Conservation (phyloP, 1,140 invertebrate species). For the Drosophila serrata region DNA sequence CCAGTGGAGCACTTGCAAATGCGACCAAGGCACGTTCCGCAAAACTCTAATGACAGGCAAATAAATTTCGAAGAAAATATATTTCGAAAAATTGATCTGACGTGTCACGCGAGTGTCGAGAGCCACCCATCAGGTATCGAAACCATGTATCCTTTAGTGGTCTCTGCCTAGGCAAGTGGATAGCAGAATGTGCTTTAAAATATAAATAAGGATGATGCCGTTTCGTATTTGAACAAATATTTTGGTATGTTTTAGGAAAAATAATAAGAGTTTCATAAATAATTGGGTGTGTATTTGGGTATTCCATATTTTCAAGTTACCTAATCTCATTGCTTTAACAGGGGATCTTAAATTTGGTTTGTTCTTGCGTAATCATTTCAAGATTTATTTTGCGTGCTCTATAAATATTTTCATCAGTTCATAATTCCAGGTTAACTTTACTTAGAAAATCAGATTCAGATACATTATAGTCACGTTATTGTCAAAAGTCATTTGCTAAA, state of each 20-base stretch:
- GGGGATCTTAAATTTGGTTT: background rate
- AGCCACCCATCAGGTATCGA: constrained; percentile 11
- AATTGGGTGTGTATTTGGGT: background rate
- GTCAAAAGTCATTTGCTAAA: background rate
- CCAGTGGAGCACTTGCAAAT: constrained; percentile 75
- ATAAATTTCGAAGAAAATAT: constrained; percentile 81
- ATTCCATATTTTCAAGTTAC: background rate
- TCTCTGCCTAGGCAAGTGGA: constrained; percentile 2
- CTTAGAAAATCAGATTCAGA: background rate
- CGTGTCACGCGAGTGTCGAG: constrained; percentile 71
- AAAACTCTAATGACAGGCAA: constrained; percentile 83
- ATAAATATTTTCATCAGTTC: background rate
- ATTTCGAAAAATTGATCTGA: constrained; percentile 82
- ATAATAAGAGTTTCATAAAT: background rate
- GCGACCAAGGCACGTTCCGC: constrained; percentile 76
- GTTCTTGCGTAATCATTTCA: background rate
- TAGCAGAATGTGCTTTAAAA: constrained; percentile 7
- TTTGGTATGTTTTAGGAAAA: background rate
- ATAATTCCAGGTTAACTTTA: background rate
- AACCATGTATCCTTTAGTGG: background rate
- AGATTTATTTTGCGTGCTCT: background rate
- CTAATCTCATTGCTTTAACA: background rate
- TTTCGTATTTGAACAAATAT: background rate
- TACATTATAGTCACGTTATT: background rate
- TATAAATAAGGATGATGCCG: background rate